Evolutionary conservation across 64 coral and sea anemone genomes (phyloP), one percentile per base, ranked within the genome.

Genomic region (Astreopora myriophthalma): DNA sequence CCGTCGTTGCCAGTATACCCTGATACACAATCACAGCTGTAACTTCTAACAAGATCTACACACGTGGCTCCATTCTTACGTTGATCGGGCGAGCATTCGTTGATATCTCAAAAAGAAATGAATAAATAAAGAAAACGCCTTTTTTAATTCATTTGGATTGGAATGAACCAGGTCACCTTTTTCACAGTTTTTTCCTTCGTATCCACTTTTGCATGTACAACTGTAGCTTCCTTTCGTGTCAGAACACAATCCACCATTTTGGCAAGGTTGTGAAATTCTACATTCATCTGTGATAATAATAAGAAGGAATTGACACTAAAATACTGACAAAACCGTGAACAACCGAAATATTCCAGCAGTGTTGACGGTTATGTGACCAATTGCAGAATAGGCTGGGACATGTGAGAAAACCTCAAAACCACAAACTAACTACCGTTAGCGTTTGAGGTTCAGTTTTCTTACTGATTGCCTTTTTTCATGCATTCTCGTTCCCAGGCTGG

Each of bases 41-140:
- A 55, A 55, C 49, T 55, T 55, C 49, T 14, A 0, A 16, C 17
- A 9, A 55, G 49, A 55, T 55, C 16, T 3, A 55, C 49, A 55
- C 49, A 55, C 11, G 92, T 94, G 16, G 51, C 92, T 26, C 86
- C 85, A 33, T 88, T 87, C 71, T 82, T 19, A 67, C 92, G 88
- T 23, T 75, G 75, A 27, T 81, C 46, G 8, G 46, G 13, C 39
- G 35, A 26, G 39, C 92, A 93, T 64, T 93, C 92, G 23, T 88
- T 33, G 6, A 88, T 61, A 63, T 93, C 64, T 87, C 19, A 60
- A 23, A 42, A 68, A 40, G n/a, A 51, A 49, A 27, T 62, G 8
- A 70, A 48, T 1, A 22, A 7, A 35, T 17, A n/a, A n/a, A n/a
- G n/a, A n/a, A n/a, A n/a, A n/a, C n/a, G n/a, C n/a, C n/a, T n/a